phyloP scores from a whole-genome alignment of 2,113 vertebrate genomes.

The Psammodynastes pulverulentus region DNA sequence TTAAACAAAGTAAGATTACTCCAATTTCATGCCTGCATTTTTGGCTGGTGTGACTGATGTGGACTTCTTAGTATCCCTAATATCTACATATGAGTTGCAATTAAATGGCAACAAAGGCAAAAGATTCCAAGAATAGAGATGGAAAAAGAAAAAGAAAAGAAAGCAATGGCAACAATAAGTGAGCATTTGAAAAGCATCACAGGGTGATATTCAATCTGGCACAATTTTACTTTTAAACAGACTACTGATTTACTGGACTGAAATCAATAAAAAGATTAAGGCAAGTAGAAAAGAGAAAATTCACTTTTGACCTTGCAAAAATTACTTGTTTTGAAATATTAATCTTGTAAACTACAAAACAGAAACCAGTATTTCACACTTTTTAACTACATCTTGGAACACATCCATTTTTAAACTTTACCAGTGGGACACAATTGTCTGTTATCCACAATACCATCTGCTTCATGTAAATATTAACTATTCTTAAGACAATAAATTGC shows the following conservation, averaged over 20 bases:
- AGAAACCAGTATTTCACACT: neutral
- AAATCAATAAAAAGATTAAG: neutral
- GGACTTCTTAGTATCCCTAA: neutral
- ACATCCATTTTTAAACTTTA: slow-evolving; percentile 28
- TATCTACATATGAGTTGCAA: neutral
- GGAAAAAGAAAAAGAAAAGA: neutral
- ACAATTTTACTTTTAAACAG: neutral
- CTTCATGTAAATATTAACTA: slow-evolving; percentile 6
- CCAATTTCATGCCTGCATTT: neutral
- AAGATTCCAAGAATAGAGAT: neutral
- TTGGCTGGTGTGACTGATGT: neutral
- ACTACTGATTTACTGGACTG: neutral
- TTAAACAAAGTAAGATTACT: neutral
- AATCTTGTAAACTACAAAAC: neutral
- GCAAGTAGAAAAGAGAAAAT: neutral
- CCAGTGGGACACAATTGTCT: slow-evolving; percentile 9
- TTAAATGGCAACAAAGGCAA: neutral
- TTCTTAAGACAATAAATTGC: slow-evolving; percentile 28
- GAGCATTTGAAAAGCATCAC: neutral
- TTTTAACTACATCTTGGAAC: slow-evolving; percentile 3
- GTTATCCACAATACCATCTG: slow-evolving; percentile 4
- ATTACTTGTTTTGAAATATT: slow-evolving; percentile 9
- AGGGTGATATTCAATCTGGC: neutral
- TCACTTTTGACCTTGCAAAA: neutral
- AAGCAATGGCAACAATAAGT: neutral